A percentile compares a stretch with the other conserved stretches of the same genome.
Conservation (phyloP, 2,888 invertebrate species). For the Reticulitermes lucifugus region DNA sequence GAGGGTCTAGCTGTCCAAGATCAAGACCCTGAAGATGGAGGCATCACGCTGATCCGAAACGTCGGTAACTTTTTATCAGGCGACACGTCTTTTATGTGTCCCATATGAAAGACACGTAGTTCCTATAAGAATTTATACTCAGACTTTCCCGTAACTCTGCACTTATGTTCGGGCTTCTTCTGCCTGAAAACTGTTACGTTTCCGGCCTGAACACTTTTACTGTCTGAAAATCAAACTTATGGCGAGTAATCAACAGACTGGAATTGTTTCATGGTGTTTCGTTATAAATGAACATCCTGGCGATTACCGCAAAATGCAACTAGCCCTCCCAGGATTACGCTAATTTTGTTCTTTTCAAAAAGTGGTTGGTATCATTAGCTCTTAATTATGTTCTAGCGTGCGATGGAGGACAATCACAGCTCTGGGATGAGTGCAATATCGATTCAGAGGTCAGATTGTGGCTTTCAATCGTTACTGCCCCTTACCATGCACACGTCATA, state of each 20-base stretch:
- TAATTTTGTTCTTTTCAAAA: constrained; percentile 9
- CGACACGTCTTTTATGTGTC: no score
- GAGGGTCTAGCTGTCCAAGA: no score
- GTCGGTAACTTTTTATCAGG: no score
- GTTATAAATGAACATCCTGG: not conserved
- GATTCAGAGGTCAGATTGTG: not conserved
- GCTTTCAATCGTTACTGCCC: constrained; percentile 32
- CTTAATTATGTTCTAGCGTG: constrained; percentile 8
- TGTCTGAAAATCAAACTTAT: not conserved
- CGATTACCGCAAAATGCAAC: not conserved
- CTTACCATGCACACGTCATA: constrained; percentile 8
- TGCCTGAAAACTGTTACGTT: no score
- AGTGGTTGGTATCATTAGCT: constrained; percentile 1
- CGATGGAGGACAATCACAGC: not conserved
- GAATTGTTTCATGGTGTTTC: not conserved
- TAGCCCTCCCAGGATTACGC: not conserved
- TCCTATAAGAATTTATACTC: no score
- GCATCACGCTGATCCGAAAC: no score
- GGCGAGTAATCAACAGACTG: not conserved
- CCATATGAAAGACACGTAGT: no score
- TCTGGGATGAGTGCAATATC: not conserved
- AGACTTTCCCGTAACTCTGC: no score
- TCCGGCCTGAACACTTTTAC: no score
- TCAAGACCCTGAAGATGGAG: no score
- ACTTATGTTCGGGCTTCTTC: no score